Conservation (phyloP, 2,888 invertebrate genomes). For the Lithophane socia region DNA sequence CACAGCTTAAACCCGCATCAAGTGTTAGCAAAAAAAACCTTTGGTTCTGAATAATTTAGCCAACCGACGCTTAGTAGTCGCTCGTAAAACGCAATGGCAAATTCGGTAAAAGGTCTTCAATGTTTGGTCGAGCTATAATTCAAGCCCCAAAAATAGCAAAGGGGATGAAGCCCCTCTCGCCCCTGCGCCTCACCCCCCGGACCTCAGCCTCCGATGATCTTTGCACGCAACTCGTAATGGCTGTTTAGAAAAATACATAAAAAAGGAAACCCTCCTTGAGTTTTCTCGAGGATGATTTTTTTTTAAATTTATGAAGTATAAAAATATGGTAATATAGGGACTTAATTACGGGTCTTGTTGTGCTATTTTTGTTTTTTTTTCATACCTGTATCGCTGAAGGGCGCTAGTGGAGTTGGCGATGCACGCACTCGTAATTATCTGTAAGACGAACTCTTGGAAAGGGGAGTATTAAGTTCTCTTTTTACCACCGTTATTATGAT, state of each 20-base stretch:
- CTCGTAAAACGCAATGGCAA: constrained; percentile 88
- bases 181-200: constrained; percentile 66
- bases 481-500: background rate
- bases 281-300: constrained; percentile 67
- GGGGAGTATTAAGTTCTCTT: background rate
- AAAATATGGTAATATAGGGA: constrained; percentile 42
- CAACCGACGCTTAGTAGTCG: constrained; percentile 83
- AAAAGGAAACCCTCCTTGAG: constrained; percentile 72
- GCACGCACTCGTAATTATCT: constrained; percentile 12
- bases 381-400: constrained; percentile 22
- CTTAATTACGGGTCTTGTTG: constrained; percentile 52
- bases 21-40: constrained; percentile 76
- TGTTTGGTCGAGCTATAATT: constrained; percentile 89
- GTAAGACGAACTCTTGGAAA: constrained; percentile 1
- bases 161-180: constrained; percentile 76
- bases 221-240: constrained; percentile 80
- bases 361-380: constrained; percentile 20
- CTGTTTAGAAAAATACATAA: constrained; percentile 83
- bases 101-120: constrained; percentile 89
- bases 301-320: constrained; percentile 70
- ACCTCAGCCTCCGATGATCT: constrained; percentile 82
- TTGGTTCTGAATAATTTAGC: constrained; percentile 85
- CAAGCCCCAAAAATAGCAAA: constrained; percentile 88
- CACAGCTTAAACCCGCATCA: constrained; percentile 75
- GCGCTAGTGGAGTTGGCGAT: constrained; percentile 11